phyloP scores from a whole-genome alignment of 2,888 invertebrate species.

The Meandrusa payeni region DNA sequence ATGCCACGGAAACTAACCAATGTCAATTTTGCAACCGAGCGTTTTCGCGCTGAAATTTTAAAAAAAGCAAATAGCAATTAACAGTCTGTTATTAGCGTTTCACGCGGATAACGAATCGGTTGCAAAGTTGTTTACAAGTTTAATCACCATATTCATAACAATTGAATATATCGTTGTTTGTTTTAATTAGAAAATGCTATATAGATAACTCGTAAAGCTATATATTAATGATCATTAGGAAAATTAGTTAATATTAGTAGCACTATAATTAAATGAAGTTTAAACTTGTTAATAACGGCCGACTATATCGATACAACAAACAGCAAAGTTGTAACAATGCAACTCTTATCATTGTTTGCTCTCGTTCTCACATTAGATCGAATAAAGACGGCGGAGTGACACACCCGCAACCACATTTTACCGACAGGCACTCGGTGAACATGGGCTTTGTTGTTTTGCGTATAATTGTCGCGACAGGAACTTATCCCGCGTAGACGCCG shows the following conservation, averaged over 20 bases:
- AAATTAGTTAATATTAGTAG: not conserved
- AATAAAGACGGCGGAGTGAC: conserved; percentile 16
- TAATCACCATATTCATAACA: conserved; percentile 34
- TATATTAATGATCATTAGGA: not conserved
- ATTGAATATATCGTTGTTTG: no score
- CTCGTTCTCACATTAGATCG: conserved; percentile 11
- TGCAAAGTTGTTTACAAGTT: conserved; percentile 41
- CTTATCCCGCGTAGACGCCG: conserved; percentile 18
- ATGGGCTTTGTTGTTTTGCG: conserved; percentile 21
- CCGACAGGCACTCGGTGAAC: conserved; percentile 21
- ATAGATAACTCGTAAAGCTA: no score
- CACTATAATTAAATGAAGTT: conserved; percentile 12
- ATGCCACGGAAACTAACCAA: conserved; percentile 40
- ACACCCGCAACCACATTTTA: conserved; percentile 38
- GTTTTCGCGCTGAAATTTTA: conserved; percentile 14
- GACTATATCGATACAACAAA: conserved; percentile 6
- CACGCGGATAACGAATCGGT: conserved; percentile 32
- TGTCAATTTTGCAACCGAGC: conserved; percentile 41
- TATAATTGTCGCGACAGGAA: conserved; percentile 18
- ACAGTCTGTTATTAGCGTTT: conserved; percentile 1
- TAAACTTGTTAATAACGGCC: conserved; percentile 13
- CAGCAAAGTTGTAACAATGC: conserved; percentile 2
- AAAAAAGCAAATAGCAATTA: not conserved
- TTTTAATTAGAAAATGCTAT: no score
- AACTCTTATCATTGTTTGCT: conserved; percentile 8